Evolutionary conservation across 2,113 vertebrate genomes (phyloP), one percentile per base, ranked within the genome.

Genomic region (Gallinago jamesoni): DNA sequence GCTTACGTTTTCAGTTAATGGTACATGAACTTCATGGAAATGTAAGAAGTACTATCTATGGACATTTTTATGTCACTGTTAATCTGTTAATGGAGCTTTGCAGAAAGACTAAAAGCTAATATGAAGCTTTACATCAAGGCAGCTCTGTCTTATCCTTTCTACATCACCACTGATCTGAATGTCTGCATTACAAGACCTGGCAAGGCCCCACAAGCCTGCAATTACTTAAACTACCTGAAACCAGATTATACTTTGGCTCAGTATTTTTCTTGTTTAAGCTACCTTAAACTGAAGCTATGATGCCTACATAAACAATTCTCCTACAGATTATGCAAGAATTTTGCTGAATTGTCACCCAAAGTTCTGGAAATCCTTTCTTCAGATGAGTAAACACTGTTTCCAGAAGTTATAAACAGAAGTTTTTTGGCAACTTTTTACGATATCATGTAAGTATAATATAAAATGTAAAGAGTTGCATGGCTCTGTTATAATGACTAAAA

Each of bases 171-270:
- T 67, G 66, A 90, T 87, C 45, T 91, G 68, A 75, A 63, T 28
- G 35, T 59, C 72, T 93, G 82, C 67, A 35, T 67, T 87, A 82
- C 47, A n/a, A 95, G 90, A 89, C 83, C 83, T 94, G 87, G 80
- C 96, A 96, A 95, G 70, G 70, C 60, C 89, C n/a, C 60, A 57
- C 93, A 94, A 95, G 70, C 50, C 83, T 95, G 69, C 88, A 96
- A 91, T 96, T 95, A 95, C 81, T 94, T 94, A 83, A 97, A 95
- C 77, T 67, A 86, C 52, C 50, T 72, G n/a, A 87, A 93, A 23
- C 28, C 53, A 72, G 59, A 83, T 96, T 87, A 93, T 85, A 78
- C 45, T 78, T 79, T 83, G 50, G 76, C 90, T 96, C n/a, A 16
- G 31, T 89, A 74, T 83, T 93, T 78, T 87, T 87, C 67, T 64